Evolutionary conservation across 2,113 vertebrate genomes (phyloP).

Genomic region (Muntiacus reevesi): DNA sequence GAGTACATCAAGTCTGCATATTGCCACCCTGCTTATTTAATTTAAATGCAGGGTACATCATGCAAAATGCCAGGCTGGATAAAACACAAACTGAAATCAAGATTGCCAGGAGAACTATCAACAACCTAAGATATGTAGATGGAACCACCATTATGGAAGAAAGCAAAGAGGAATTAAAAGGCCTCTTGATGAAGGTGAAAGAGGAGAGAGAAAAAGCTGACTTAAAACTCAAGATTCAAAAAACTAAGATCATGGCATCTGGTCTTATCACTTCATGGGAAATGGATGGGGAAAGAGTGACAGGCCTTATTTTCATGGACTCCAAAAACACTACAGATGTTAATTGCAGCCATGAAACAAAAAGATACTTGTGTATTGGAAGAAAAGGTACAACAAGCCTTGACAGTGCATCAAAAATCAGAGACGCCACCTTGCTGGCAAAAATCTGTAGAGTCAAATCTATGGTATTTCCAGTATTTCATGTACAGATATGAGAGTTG

Average conservation of each 20-base stretch:
- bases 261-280: not conserved
- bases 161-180: not conserved
- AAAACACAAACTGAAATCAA: not conserved
- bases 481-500: not conserved
- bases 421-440: not conserved
- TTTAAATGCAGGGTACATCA: not conserved
- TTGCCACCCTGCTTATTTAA: not conserved
- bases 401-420: not conserved
- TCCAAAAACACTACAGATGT: not conserved
- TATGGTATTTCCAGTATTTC: not conserved
- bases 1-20: not conserved
- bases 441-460: not conserved
- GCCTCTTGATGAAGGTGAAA: not conserved
- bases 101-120: not conserved
- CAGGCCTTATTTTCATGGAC: not conserved
- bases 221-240: not conserved
- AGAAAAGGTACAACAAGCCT: not conserved
- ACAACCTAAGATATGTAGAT: not conserved
- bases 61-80: not conserved
- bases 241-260: not conserved
- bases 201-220: not conserved
- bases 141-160: not conserved
- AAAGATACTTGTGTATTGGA: not conserved
- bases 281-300: not conserved
- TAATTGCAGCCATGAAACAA: not conserved